These are phyloP conservation scores for Galeopterus variegatus DNA, from an alignment of 2,113 vertebrate genomes.

Conservation along the genomic window DNA sequence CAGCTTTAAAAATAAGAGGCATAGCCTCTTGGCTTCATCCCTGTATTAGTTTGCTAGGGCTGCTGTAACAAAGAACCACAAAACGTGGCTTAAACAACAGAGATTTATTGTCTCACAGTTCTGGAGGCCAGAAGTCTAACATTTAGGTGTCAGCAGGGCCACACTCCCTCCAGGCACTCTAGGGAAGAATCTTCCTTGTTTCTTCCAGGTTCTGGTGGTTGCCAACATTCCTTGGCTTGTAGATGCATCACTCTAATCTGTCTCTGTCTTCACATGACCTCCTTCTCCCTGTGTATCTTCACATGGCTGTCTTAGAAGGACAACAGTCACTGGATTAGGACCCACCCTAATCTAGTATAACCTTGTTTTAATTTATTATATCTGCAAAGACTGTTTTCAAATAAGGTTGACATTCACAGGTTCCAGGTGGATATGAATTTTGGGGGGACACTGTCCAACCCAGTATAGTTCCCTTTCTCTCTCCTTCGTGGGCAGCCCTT, in stretches of 20 bases:
- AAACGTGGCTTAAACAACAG: background rate
- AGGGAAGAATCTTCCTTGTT: background rate
- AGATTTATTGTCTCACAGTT: background rate
- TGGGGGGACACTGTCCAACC: background rate
- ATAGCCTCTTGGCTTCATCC: background rate
- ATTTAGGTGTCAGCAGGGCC: background rate
- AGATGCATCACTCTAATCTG: background rate
- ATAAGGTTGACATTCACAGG: background rate
- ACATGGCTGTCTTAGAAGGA: background rate
- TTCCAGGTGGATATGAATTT: background rate
- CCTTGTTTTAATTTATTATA: background rate
- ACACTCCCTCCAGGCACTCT: background rate
- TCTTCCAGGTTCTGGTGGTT: background rate
- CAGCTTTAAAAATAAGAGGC: background rate
- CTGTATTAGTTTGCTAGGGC: background rate
- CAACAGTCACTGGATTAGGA: background rate
- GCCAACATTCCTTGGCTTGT: no score
- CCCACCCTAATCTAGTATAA: no score
- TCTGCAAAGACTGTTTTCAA: background rate
- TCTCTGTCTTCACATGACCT: background rate
- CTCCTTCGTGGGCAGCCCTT: background rate
- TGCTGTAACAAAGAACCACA: background rate
- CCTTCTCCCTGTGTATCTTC: background rate
- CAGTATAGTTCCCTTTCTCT: background rate
- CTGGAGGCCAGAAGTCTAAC: background rate